Evolutionary conservation across 1,140 invertebrate species (phyloP).

Genomic region (Aphidius gifuensis): DNA sequence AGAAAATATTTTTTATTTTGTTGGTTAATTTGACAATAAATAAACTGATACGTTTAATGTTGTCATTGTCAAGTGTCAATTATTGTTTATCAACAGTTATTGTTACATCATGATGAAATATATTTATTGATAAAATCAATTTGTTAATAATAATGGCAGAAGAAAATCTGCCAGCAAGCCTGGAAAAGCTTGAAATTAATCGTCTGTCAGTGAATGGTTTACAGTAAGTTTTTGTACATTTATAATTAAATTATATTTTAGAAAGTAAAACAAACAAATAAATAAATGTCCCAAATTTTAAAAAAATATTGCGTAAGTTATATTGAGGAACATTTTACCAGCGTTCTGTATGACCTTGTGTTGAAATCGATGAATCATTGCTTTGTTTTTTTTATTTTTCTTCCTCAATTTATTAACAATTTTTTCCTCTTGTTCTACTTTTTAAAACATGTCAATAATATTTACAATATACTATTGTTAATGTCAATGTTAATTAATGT

Average conservation of each 20-base stretch:
- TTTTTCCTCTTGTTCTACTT: background rate
- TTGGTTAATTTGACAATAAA: too few relatives aligned
- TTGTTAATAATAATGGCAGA: constrained; percentile 42
- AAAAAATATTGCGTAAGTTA: constrained; percentile 6
- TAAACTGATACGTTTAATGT: too few relatives aligned
- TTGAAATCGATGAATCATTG: constrained; percentile 17
- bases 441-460: background rate
- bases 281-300: background rate
- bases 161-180: constrained; percentile 47
- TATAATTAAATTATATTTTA: background rate
- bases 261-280: too few relatives aligned
- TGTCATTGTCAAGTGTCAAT: constrained; percentile 19
- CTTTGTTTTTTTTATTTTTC: background rate
- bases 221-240: constrained; percentile 33
- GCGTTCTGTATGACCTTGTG: constrained; percentile 16
- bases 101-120: constrained; percentile 32
- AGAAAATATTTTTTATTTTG: too few relatives aligned
- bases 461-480: background rate
- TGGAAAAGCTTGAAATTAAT: constrained; percentile 51
- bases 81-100: constrained; percentile 26
- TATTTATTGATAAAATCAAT: constrained; percentile 28
- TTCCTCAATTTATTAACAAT: background rate
- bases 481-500: background rate
- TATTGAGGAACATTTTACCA: constrained; percentile 1
- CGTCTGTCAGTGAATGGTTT: constrained; percentile 32